These are phyloP conservation scores for Sisyra terminalis DNA, from an alignment of 2,888 invertebrate genomes.

Conservation along the genomic window DNA sequence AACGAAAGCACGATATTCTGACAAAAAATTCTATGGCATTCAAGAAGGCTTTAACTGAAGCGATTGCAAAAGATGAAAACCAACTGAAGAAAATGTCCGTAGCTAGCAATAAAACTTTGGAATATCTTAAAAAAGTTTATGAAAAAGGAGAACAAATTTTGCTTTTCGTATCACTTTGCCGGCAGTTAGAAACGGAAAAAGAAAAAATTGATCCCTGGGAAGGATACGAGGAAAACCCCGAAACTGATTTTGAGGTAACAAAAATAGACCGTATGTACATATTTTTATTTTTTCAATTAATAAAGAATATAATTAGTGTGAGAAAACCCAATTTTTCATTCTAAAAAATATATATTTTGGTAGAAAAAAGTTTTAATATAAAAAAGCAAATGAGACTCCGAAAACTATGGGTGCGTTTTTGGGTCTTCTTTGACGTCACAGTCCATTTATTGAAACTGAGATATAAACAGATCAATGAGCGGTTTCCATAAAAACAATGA, in stretches of 20 bases:
- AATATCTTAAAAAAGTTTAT: slow-evolving; percentile 26
- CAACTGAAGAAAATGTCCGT: slow-evolving; percentile 16
- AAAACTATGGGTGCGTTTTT: too few relatives aligned
- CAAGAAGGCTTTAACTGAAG: background rate
- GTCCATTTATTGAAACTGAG: too few relatives aligned
- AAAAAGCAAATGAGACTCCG: too few relatives aligned
- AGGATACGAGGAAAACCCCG: slow-evolving; percentile 3
- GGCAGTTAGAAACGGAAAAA: slow-evolving; percentile 36
- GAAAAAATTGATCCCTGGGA: slow-evolving; percentile 31
- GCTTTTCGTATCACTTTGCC: slow-evolving; percentile 32
- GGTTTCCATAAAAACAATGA: too few relatives aligned
- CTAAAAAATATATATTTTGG: too few relatives aligned
- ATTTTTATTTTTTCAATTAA: too few relatives aligned
- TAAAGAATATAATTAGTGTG: too few relatives aligned
- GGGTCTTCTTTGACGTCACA: too few relatives aligned
- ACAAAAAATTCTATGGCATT: background rate
- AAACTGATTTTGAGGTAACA: background rate
- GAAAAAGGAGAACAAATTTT: slow-evolving; percentile 34
- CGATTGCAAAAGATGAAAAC: background rate
- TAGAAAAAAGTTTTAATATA: too few relatives aligned
- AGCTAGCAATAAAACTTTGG: slow-evolving; percentile 26
- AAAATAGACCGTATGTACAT: too few relatives aligned
- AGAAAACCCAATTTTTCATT: too few relatives aligned
- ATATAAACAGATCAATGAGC: too few relatives aligned
- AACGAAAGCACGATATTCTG: background rate